Base-by-base conservation (phyloP, 1,140 invertebrate genomes). In the Leptopilina boulardi region DNA sequence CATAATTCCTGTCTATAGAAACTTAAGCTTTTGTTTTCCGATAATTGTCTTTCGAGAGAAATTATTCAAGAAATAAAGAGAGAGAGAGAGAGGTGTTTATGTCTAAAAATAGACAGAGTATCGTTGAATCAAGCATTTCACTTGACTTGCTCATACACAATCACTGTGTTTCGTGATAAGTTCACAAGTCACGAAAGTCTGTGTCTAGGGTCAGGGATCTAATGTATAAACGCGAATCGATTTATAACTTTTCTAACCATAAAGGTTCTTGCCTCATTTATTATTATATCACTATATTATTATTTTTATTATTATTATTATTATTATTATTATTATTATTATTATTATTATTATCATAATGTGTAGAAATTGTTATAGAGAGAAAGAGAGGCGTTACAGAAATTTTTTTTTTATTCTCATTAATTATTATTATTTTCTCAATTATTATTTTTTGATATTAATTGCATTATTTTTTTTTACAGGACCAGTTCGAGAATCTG, bases 401-500 rank as follows among this genome's bases (percentile, higher is more conserved):
- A 59, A 26, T 15, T 26, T 59, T 23, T 0, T 56, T 21, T 21
- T 3, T 19, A 8, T 6, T 54, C 3, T 54, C 2, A 54, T 18
- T 54, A n/a, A 19, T 54, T 54, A 56, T 1, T 54, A 54, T 54
- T 54, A 6, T 54, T 19, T 54, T 8, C 1, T 54, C n/a, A 54
- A 54, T 54, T 54, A 56, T 21, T n/a, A 10, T 56, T 19, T 21
- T 56, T 23, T 21, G n/a, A n/a, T 47, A 38, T 26, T 23, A 15
- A 51, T 73, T 30, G n/a, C n/a, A 77, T 77, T 18, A 73, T 74
- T 74, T 75, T 82, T 70, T 74, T 56, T 95, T 94, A 79, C 94
- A 99, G 98, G 98, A 99, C 93, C 98, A 99, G 92, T 99, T 97
- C 93, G 98, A 99, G 86, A 97, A 97, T 93, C 94, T 99, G 90